Base-by-base conservation (phyloP, 2,888 invertebrate genomes). In the Drosophila melanosoma region DNA sequence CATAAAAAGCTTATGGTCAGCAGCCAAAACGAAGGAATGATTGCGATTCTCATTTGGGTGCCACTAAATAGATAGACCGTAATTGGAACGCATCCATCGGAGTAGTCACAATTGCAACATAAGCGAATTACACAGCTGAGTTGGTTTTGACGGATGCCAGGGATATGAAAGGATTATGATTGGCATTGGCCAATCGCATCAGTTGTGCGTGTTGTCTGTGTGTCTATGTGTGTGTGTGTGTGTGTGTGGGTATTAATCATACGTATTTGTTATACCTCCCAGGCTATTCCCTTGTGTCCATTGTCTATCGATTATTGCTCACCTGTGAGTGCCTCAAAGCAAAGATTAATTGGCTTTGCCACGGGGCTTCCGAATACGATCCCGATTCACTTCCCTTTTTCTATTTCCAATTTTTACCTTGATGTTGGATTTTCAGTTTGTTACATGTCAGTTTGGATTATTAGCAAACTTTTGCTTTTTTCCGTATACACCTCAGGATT, bases 291-390 rank as follows among this genome's bases (percentile, higher is more conserved):
- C n/a, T n/a, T 12, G 23, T 26, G 11, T 1, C 45, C 29, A 26
- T 29, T 54, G 67, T 67, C 63, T 48, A 29, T 45, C 52, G 35
- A 62, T 26, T 20, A 23, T 26, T 54, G 35, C 32, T 38, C 57
- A 56, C n/a, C 69, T 63, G 58, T 53, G 15, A 4, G 56, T 73
- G 81, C 83, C 80, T 73, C 83, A 85, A 71, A 71, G 76, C 72
- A 73, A 83, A 85, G 86, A 83, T 83, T 83, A 83, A 83, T 83
- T 85, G 86, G 79, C 76, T 79, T 85, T 71, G 36, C 71, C 73
- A 83, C 29, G 69, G 66, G 86, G 86, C 68, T 83, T 83, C 83
- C 56, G 53, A 76, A 70, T 81, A 57, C 67, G 71, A 75, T 74
- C 51, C 71, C n/a, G n/a, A 69, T 76, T 85, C 65, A 60, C 63